Evolutionary conservation across 2,888 invertebrate species (phyloP), one percentile per base, ranked within the genome.

Genomic region (Drosophila cognata): DNA sequence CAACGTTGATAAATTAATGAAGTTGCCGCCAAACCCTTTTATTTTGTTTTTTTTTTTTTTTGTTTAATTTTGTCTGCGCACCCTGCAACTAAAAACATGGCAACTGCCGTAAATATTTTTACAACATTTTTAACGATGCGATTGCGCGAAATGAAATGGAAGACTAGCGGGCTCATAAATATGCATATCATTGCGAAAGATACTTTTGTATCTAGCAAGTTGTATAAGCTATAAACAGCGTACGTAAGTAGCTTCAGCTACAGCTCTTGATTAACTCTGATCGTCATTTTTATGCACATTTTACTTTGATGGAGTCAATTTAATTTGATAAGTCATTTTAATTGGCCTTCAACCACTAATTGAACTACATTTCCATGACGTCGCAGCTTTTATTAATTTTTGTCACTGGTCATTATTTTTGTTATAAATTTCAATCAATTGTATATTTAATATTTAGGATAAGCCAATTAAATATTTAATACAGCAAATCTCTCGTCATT

Each of bases 1-100:
- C 56, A 35, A 79, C 59, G 83, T 69, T 79, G 79, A 77, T 89
- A 80, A 88, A 89, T 89, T 82, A 79, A 77, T 85, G 64, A 79
- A 74, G 68, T 71, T 57, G 64, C 67, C 52, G 85, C 25, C 79
- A 79, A 85, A 77, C 86, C 89, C 75, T 65, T 82, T 64, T 64
- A 21, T 62, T 65, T 35, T n/a, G 18, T n/a, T 4, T 7, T 10
- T 48, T 41, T 1, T 35, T n/a, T 21, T n/a, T 4, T 7, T 10
- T 48, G 8, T 2, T 18, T 50, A 1, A 25, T 28, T 38, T 38
- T 56, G 56, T 41, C 56, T 57, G 56, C 48, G 36, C 13, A 21
- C 29, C 38, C 48, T 43, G 25, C 33, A 63, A 55, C 51, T 25
- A n/a, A 35, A 59, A 46, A 56, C 71, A 63, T 66, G 58, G 55